These are phyloP conservation scores for Oplegnathus fasciatus DNA, from an alignment of 2,113 vertebrate species.

Conservation along the genomic window DNA sequence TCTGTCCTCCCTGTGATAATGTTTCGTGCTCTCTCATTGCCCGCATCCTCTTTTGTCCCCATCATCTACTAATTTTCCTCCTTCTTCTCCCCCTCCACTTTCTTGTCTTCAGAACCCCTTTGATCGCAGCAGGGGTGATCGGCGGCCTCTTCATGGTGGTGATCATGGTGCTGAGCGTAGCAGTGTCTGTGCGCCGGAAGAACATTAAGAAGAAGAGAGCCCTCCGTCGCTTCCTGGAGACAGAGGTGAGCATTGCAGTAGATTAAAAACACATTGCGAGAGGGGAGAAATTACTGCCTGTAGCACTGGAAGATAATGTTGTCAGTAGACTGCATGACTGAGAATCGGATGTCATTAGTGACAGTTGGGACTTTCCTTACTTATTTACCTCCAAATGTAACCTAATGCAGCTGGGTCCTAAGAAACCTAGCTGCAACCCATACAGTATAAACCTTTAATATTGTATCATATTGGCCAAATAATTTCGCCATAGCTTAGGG, in stretches of 20 bases:
- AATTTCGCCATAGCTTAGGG: background rate
- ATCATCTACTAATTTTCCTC: constrained; percentile 27
- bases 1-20: constrained; percentile 5
- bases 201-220: constrained; percentile 99
- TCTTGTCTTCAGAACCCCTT: constrained; percentile 88
- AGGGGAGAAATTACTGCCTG: background rate
- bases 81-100: background rate
- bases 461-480: background rate
- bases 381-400: background rate
- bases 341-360: background rate
- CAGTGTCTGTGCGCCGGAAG: constrained; percentile 92
- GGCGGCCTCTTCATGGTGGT: constrained; percentile 96
- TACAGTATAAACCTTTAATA: background rate
- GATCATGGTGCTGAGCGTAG: constrained; percentile 92
- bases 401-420: no score
- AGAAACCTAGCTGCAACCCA: background rate
- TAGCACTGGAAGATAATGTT: background rate
- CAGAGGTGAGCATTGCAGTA: constrained; percentile 88
- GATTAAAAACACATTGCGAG: background rate
- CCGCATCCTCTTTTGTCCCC: constrained; percentile 10
- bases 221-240: constrained; percentile 94
- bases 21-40: background rate
- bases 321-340: constrained; percentile 2
- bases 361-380: background rate
- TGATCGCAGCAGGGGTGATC: constrained; percentile 96